phyloP scores from a whole-genome alignment of 2,113 vertebrate genomes.

The Mus musculus region DNA sequence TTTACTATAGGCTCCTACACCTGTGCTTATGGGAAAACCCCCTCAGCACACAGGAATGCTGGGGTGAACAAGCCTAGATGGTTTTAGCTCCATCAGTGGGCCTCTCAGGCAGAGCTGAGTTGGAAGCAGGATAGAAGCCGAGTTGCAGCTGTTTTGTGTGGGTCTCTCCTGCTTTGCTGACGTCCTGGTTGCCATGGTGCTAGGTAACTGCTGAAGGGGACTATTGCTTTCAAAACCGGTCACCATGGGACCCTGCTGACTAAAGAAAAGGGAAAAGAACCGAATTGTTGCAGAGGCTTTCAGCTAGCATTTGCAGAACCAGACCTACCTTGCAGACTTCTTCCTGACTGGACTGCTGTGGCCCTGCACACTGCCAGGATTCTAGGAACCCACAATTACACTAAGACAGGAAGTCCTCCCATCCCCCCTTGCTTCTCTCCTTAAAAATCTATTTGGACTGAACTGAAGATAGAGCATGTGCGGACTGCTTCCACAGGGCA shows the following conservation, averaged over 20 bases:
- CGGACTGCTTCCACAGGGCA: background rate
- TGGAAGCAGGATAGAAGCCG: background rate
- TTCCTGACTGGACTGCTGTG: constrained; percentile 52
- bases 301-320: constrained; percentile 65
- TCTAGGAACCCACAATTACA: constrained; percentile 53
- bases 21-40: background rate
- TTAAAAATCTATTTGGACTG: constrained; percentile 40
- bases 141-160: constrained; percentile 57
- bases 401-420: constrained; percentile 10
- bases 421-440: constrained; percentile 3
- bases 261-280: constrained; percentile 60
- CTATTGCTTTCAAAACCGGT: constrained; percentile 85
- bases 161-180: constrained; percentile 79
- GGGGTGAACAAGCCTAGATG: background rate
- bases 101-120: constrained; percentile 50
- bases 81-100: background rate
- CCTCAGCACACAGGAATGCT: background rate
- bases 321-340: constrained; percentile 56
- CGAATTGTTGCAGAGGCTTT: constrained; percentile 64
- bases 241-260: constrained; percentile 84
- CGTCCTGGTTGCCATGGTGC: constrained; percentile 88
- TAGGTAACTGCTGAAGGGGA: constrained; percentile 81
- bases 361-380: constrained; percentile 54
- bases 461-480: background rate
- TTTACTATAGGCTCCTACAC: background rate